phyloP scores from a whole-genome alignment of 1,140 invertebrate genomes.

The Dendrolimus punctatus region DNA sequence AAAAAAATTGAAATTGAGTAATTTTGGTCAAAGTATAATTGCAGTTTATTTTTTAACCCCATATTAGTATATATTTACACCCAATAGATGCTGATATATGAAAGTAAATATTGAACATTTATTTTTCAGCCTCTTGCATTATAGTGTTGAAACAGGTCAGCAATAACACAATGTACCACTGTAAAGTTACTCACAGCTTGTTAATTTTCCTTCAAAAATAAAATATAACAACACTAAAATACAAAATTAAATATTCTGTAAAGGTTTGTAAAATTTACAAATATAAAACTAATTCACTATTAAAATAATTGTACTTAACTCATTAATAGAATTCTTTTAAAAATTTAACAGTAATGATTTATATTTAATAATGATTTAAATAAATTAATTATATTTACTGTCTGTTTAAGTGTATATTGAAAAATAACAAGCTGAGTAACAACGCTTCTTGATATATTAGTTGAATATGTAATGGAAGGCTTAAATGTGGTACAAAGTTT shows the following conservation, averaged over 20 bases:
- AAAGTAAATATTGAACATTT: constrained; percentile 26
- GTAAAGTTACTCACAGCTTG: constrained; percentile 37
- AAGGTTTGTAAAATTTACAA: not conserved
- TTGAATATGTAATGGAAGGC: constrained; percentile 22
- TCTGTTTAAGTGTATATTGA: constrained; percentile 1
- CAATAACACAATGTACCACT: constrained; percentile 37
- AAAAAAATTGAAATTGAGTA: too few species aligned
- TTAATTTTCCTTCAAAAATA: constrained; percentile 17
- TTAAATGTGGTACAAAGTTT: constrained; percentile 49
- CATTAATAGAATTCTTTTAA: too few species aligned
- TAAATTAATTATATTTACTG: too few species aligned
- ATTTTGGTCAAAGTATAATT: too few species aligned
- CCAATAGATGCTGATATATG: too few species aligned
- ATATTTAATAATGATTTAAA: too few species aligned
- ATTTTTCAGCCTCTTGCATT: constrained; percentile 56
- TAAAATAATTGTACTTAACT: not conserved
- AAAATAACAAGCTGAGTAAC: constrained; percentile 32
- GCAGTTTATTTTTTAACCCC: too few species aligned
- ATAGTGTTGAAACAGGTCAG: constrained; percentile 54
- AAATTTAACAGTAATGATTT: too few species aligned
- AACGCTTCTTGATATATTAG: constrained; percentile 43
- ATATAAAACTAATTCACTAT: constrained; percentile 1
- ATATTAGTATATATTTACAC: constrained; percentile 14
- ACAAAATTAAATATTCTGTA: too few species aligned
- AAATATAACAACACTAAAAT: not conserved